These are phyloP conservation scores for Trachops cirrhosus DNA, from an alignment of 2,797 vertebrate genomes.

Conservation along the genomic window DNA sequence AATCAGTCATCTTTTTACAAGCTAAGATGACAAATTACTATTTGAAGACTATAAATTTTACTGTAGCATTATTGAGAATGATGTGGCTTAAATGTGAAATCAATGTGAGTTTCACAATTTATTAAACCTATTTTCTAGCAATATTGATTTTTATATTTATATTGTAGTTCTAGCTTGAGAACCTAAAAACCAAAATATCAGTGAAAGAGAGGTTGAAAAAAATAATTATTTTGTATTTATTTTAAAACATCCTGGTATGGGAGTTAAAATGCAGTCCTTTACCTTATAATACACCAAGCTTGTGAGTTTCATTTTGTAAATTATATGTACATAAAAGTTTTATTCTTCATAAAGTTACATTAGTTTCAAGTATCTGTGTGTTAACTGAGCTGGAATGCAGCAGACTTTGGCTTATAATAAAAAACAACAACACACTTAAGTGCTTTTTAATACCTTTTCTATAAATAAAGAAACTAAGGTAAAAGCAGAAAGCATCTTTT, in stretches of 20 bases:
- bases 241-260: not conserved
- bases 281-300: slow-evolving; percentile 26
- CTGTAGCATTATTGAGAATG: slow-evolving; percentile 10
- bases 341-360: slow-evolving; percentile 39
- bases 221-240: not conserved
- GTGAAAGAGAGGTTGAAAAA: not conserved
- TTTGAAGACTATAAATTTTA: slow-evolving; percentile 35
- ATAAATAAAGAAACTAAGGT: not conserved
- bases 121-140: not conserved
- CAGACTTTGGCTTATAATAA: not conserved
- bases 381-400: not conserved
- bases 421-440: not conserved
- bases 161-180: not conserved
- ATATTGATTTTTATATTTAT: slow-evolving; percentile 18
- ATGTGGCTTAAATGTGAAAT: not conserved
- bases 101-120: not conserved
- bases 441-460: not conserved
- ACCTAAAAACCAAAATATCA: not conserved
- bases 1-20: slow-evolving; percentile 46
- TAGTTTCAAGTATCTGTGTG: not conserved
- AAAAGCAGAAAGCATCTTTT: not conserved
- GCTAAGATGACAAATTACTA: slow-evolving; percentile 24
- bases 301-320: slow-evolving; percentile 32
- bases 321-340: slow-evolving; percentile 13
- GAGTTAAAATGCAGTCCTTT: not conserved